Conservation (phyloP, 1,140 invertebrate species). For the Panulirus ornatus region DNA sequence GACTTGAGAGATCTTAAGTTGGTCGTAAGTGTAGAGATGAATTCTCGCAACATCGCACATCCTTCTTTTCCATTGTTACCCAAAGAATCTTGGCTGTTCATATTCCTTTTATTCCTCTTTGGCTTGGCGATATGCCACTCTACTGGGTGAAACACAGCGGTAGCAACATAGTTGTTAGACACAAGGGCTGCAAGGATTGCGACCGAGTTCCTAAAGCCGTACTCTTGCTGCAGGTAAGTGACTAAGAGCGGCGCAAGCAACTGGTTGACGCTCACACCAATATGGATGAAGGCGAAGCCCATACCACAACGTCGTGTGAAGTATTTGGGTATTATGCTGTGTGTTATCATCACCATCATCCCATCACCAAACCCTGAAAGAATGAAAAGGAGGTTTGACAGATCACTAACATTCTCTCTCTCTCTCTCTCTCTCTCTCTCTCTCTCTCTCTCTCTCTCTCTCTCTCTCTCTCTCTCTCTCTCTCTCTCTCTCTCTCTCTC, state of each 20-base stretch:
- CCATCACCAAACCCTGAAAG: background rate
- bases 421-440: no score
- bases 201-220: background rate
- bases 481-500: no score
- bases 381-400: no score
- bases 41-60: background rate
- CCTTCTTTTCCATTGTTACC: background rate
- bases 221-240: conserved; percentile 10
- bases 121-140: conserved; percentile 24
- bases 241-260: conserved; percentile 1
- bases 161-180: background rate
- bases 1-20: background rate
- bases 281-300: background rate
- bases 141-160: conserved; percentile 26
- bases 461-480: no score
- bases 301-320: background rate
- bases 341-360: background rate
- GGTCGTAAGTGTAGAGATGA: background rate
- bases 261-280: conserved; percentile 15
- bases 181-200: background rate
- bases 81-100: background rate
- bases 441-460: no score
- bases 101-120: background rate
- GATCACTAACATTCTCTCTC: no score
- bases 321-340: background rate